Conservation (phyloP, 2,888 invertebrate species). For the Nephrotoma guestfalica region DNA sequence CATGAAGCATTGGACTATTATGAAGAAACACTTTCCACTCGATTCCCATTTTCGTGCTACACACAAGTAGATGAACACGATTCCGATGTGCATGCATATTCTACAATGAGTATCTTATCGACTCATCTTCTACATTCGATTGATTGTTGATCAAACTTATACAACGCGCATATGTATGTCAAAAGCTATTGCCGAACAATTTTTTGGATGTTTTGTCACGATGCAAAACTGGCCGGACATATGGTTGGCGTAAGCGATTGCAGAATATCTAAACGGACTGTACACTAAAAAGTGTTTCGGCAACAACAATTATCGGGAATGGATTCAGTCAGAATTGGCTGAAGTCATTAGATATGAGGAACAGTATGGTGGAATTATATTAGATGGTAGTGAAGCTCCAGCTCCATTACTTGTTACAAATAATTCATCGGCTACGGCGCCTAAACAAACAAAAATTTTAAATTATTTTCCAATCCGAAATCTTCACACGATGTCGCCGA, state of each 20-base stretch:
- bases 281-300: conserved; percentile 96
- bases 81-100: conserved; percentile 78
- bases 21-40: conserved; percentile 88
- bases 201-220: conserved; percentile 96
- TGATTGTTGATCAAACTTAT: conserved; percentile 83
- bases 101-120: conserved; percentile 88
- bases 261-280: conserved; percentile 78
- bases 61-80: conserved; percentile 92
- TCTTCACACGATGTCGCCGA: conserved; percentile 83
- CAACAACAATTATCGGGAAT: conserved; percentile 88
- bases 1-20: conserved; percentile 96
- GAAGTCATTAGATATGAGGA: conserved; percentile 71
- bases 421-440: conserved; percentile 41
- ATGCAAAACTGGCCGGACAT: conserved; percentile 95
- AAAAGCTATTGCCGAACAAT: conserved; percentile 93
- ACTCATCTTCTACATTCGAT: conserved; percentile 84
- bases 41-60: conserved; percentile 93
- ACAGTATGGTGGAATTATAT: conserved; percentile 68
- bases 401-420: conserved; percentile 48
- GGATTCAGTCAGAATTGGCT: conserved; percentile 29
- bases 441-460: conserved; percentile 44
- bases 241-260: conserved; percentile 90
- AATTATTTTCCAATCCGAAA: conserved; percentile 84
- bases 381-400: conserved; percentile 82
- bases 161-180: conserved; percentile 81